phyloP scores from a whole-genome alignment of 2,113 vertebrate species.

The Lamprotornis superbus region DNA sequence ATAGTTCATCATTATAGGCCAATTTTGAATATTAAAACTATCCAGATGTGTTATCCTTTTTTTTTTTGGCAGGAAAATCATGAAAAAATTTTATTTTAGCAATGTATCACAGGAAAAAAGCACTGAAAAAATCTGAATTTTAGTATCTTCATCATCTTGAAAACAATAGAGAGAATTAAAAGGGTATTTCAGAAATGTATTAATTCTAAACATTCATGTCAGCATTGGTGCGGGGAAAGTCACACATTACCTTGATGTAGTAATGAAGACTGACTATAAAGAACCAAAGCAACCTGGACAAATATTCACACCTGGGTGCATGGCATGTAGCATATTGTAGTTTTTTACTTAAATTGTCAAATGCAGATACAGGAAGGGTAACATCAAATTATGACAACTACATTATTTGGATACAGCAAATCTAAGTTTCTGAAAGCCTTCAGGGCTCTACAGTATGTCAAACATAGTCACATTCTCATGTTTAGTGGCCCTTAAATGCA shows the following conservation, averaged over 20 bases:
- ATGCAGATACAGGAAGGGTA: neutral
- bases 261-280: neutral
- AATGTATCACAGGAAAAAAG: neutral
- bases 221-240: neutral
- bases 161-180: neutral
- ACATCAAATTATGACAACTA: slow-evolving; percentile 39
- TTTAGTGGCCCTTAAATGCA: slow-evolving; percentile 37
- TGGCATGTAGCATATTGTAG: slow-evolving; percentile 3
- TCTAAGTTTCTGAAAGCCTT: slow-evolving; percentile 57
- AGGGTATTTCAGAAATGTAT: neutral
- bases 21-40: neutral
- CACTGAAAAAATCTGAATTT: neutral
- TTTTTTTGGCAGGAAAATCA: neutral
- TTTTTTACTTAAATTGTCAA: neutral
- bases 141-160: neutral
- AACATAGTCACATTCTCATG: neutral
- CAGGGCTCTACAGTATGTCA: slow-evolving; percentile 40
- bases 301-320: neutral
- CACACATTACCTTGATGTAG: neutral
- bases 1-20: neutral
- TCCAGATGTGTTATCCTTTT: neutral
- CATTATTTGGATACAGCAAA: slow-evolving; percentile 43
- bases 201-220: neutral
- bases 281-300: neutral
- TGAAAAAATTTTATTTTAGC: neutral